Evolutionary conservation across 2,113 vertebrate species (phyloP).

Genomic region (Pipra filicauda): DNA sequence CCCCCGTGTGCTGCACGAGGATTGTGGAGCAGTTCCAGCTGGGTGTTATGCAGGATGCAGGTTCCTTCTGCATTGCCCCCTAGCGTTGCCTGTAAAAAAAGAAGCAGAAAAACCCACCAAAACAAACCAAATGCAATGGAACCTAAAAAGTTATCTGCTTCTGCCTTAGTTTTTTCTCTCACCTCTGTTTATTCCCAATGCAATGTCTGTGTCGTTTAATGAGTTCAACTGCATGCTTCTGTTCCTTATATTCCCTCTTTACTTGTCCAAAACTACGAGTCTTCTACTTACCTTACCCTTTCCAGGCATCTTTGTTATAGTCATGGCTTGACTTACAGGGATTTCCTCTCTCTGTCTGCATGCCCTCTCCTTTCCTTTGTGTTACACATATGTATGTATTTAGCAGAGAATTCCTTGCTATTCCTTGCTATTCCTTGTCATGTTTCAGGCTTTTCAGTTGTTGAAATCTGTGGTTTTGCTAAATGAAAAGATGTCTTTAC

Average conservation of each 20-base stretch:
- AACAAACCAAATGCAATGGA: background rate
- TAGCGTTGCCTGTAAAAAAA: background rate
- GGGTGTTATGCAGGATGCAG: fast-evolving
- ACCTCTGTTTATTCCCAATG: background rate
- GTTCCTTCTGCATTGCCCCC: slow-evolving; percentile 10
- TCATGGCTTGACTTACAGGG: background rate
- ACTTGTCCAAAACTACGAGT: background rate
- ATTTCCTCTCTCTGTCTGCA: background rate
- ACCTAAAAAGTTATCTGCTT: background rate
- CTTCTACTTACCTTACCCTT: background rate
- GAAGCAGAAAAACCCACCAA: background rate
- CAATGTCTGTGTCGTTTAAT: background rate
- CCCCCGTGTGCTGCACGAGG: fast-evolving
- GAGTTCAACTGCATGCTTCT: background rate
- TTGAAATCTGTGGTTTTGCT: background rate
- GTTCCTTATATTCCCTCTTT: background rate
- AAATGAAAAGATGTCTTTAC: background rate
- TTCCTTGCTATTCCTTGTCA: background rate
- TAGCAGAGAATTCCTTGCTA: background rate
- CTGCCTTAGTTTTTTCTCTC: background rate
- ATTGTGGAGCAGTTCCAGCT: fast-evolving
- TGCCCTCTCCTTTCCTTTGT: background rate
- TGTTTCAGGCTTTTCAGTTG: background rate
- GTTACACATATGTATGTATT: background rate
- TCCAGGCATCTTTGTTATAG: background rate